Percentiles rank a stretch among this genome's conserved stretches.
phyloP scores from a whole-genome alignment of 2,113 vertebrate genomes.

The Promerops cafer region DNA sequence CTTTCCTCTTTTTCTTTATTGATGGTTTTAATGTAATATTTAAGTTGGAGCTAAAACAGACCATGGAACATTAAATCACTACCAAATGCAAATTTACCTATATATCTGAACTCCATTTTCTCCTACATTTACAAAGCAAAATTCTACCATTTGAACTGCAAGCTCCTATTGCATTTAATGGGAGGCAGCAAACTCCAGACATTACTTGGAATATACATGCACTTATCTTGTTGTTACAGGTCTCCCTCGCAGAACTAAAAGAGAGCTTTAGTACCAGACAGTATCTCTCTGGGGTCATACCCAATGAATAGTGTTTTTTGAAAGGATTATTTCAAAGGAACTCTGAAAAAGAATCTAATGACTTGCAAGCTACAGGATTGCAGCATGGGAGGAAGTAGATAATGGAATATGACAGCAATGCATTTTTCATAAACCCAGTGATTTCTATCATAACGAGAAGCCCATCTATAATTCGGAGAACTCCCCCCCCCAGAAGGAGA shows the following conservation, averaged over 20 bases:
- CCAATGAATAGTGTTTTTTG: slow-evolving; percentile 51
- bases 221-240: slow-evolving; percentile 64
- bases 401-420: slow-evolving; percentile 60
- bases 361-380: slow-evolving; percentile 57
- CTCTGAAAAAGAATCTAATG: slow-evolving; percentile 49
- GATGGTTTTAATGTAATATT: slow-evolving; percentile 58
- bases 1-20: neutral
- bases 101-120: slow-evolving; percentile 48
- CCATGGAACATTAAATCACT: slow-evolving; percentile 52
- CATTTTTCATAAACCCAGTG: slow-evolving; percentile 56
- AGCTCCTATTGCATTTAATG: slow-evolving; percentile 38
- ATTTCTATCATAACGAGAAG: slow-evolving; percentile 49
- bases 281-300: slow-evolving; percentile 51
- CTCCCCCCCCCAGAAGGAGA: neutral
- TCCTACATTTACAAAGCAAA: slow-evolving; percentile 60
- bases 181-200: slow-evolving; percentile 39
- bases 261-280: slow-evolving; percentile 52
- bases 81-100: slow-evolving; percentile 62
- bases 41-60: slow-evolving; percentile 57
- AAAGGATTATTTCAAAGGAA: slow-evolving; percentile 56
- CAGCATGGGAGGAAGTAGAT: slow-evolving; percentile 56
- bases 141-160: slow-evolving; percentile 40
- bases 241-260: slow-evolving; percentile 19
- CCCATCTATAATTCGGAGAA: slow-evolving; percentile 42
- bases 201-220: slow-evolving; percentile 38